Conservation (phyloP, 2,888 invertebrate genomes). For the Megaustenia siamemsis region DNA sequence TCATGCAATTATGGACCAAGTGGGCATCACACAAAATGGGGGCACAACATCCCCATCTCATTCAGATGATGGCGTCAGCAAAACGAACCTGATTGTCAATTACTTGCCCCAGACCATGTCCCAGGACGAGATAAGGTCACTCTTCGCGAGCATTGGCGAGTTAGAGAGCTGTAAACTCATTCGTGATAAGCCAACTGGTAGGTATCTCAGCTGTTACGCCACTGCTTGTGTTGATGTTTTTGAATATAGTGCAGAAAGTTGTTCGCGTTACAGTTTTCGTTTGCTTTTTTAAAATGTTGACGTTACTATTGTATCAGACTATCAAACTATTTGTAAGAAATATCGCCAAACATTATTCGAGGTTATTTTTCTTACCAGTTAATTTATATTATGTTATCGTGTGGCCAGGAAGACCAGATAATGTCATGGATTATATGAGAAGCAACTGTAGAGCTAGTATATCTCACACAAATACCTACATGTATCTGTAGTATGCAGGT, state of each 20-base stretch:
- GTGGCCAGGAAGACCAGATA: too few relatives aligned
- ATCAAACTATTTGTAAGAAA: too few relatives aligned
- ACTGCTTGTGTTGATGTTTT: neutral
- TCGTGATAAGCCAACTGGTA: constrained; percentile 97
- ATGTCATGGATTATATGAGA: too few relatives aligned
- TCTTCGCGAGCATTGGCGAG: constrained; percentile 99
- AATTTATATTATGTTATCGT: too few relatives aligned
- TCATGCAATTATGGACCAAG: constrained; percentile 70
- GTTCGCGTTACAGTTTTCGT: neutral
- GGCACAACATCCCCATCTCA: constrained; percentile 72
- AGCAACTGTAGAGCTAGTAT: too few relatives aligned
- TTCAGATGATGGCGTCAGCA: constrained; percentile 74
- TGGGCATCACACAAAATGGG: constrained; percentile 71
- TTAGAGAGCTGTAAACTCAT: constrained; percentile 99
- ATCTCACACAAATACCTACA: too few relatives aligned
- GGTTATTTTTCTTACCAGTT: too few relatives aligned
- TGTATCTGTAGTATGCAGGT: too few relatives aligned
- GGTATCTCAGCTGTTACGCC: constrained; percentile 64
- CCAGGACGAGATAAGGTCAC: constrained; percentile 97
- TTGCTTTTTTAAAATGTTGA: too few relatives aligned
- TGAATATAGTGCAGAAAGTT: neutral
- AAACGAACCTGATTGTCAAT: constrained; percentile 98
- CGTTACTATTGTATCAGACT: too few relatives aligned
- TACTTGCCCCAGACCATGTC: constrained; percentile 99
- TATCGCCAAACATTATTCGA: too few relatives aligned